Base-by-base conservation (phyloP, 2,797 vertebrate genomes). In the Lagorchestes hirsutus region DNA sequence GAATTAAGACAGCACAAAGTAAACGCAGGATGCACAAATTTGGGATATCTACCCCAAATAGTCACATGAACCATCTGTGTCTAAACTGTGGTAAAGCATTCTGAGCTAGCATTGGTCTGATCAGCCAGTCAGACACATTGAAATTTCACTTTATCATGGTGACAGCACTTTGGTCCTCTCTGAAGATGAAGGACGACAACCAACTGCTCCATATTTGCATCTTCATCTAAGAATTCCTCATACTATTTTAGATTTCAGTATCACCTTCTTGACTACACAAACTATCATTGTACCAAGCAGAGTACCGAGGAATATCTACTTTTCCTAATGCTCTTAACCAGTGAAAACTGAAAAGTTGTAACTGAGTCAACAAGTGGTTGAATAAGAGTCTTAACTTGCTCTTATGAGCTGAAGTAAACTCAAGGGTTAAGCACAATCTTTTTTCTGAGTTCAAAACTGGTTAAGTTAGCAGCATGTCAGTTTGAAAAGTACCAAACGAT, bases 181-280 rank as follows among this genome's bases (percentile, higher is more conserved):
- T 52, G 52, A 52, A 52, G 52, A 52, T 52, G 5, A 52, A 52
- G 52, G 52, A 52, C 52, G 6, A 52, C 52, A 52, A 52, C 52
- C 52, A 52, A 0, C 28, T 29, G 31, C 74, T 16, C 5, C 3
- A 28, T 34, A 96, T 55, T 82, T 91, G 93, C 4, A 90, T 54
- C 46, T 82, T 82, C 94, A 92, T 57, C 90, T 97, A 93, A 96
- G 31, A 40, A 90, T n/a, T 91, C 93, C 87, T 93, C 91, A 24
- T 92, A 92, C 93, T 4, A 5, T 91, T n/a, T 54, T 90, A n/a
- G 18, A 34, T 82, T 92, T 67, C 24, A 91, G 82, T 62, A 27
- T 46, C 46, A 11, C 67, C 16, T 40, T 22, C 46, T 27, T 24
- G 22, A 59, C 29, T 59, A 59, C 10, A 59, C 31, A 59, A 59